Evolutionary conservation across 1,140 invertebrate species (phyloP).

Genomic region (Branchinecta lynchi): DNA sequence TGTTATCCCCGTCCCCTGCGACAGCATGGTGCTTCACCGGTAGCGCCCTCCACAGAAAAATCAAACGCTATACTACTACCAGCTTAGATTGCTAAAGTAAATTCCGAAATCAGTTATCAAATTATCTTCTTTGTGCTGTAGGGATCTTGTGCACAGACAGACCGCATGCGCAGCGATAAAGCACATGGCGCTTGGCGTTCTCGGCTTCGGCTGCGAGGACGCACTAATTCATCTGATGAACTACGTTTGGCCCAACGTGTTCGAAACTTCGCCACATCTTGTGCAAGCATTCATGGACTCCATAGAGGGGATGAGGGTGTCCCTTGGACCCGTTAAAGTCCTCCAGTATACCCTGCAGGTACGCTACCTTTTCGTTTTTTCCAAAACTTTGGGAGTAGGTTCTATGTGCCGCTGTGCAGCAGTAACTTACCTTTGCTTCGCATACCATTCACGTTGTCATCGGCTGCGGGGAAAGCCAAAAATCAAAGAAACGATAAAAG

Average conservation of each 20-base stretch:
- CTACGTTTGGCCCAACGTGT: conserved; percentile 99
- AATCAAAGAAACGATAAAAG: too few species aligned
- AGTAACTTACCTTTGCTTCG: too few species aligned
- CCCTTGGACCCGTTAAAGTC: conserved; percentile 89
- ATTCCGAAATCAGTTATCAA: not conserved
- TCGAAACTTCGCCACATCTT: conserved; percentile 97
- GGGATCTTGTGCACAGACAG: conserved; percentile 95
- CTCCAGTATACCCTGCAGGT: conserved; percentile 88
- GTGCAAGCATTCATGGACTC: conserved; percentile 99
- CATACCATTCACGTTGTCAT: too few species aligned
- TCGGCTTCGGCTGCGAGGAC: conserved; percentile 98
- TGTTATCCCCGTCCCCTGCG: too few species aligned
- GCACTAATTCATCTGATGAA: conserved; percentile 91
- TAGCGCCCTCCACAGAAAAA: too few species aligned
- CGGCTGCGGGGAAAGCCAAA: too few species aligned
- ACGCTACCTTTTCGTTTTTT: conserved; percentile 21
- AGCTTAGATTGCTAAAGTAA: not conserved
- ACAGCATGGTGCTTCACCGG: too few species aligned
- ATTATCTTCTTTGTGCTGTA: conserved; percentile 34
- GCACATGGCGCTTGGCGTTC: conserved; percentile 96
- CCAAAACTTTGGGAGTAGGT: too few species aligned
- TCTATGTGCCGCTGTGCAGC: too few species aligned
- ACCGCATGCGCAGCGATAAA: conserved; percentile 98
- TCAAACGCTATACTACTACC: too few species aligned
- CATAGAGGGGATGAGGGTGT: conserved; percentile 89